Base-by-base conservation (phyloP, 2,888 invertebrate genomes). In the Aspidapion aeneum region DNA sequence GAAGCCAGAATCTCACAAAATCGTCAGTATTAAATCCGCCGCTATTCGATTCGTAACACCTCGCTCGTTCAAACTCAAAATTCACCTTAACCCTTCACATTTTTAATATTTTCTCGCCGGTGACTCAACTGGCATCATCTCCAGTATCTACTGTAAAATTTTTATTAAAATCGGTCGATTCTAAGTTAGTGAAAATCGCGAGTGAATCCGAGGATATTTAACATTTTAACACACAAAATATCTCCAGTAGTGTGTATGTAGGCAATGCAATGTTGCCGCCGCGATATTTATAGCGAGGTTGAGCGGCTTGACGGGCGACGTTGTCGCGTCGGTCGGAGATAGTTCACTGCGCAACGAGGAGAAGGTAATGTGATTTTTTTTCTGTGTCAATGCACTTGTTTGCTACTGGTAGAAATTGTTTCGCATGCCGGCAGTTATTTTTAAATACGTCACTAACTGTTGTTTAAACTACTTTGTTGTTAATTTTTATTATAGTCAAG, bases 281-380 rank as follows among this genome's bases (percentile, higher is more conserved):
- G 65, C 35, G 59, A 56, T 63, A 20, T n/a, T n/a, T n/a, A n/a
- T n/a, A n/a, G 19, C 21, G 21, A 19, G 21, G 16, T 19, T 21
- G 56, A 16, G 56, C n/a, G 20, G 56, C 9, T 35, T 12, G n/a
- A n/a, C n/a, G 57, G 60, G 68, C 62, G 66, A 66, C 68, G 68
- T 71, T 72, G 72, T 64, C 68, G 66, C 62, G 17, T 61, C 62
- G 66, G 71, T 7, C 70, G 68, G 74, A 74, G 76, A 76, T 74
- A 75, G 74, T 74, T 74, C 73, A 75, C 74, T 73, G 76, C 75
- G 73, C 75, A 75, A 74, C 71, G 70, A 72, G 69, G 71, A 76
- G 35, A 35, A 35, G 76, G 76, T 76, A 76, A 75, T 72, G 72
- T 73, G 72, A 74, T 73, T 74, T 74, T 35, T 63, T 56, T 56